Conservation (phyloP, 2,113 vertebrate species). For the Myrmecophaga tridactyla region DNA sequence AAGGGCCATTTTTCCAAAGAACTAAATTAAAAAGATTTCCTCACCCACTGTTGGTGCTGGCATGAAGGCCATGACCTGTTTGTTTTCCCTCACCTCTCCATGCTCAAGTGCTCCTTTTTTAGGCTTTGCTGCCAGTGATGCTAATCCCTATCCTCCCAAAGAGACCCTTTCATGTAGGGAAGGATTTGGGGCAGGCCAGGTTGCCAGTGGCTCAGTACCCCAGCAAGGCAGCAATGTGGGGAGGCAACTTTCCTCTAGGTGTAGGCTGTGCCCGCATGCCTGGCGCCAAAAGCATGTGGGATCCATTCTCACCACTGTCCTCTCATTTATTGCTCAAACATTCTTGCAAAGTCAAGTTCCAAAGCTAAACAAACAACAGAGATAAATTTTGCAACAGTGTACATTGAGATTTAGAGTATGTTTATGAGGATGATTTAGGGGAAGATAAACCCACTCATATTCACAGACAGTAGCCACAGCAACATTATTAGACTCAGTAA, state of each 20-base stretch:
- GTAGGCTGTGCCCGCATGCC: neutral
- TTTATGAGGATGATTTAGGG: neutral
- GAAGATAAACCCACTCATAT: neutral
- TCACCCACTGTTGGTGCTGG: neutral
- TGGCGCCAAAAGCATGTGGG: conserved; percentile 9
- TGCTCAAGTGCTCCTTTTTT: neutral
- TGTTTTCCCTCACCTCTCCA: neutral
- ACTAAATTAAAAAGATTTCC: neutral
- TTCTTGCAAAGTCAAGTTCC: conserved; percentile 57
- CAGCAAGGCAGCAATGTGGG: neutral
- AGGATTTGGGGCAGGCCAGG: neutral
- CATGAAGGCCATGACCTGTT: neutral
- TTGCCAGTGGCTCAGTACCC: neutral
- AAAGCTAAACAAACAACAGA: conserved; percentile 45
- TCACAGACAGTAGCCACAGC: neutral
- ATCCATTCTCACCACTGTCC: neutral
- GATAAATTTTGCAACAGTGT: neutral
- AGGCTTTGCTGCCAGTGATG: neutral
- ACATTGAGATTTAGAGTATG: neutral
- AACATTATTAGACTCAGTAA: neutral
- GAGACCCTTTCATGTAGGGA: neutral
- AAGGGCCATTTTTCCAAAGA: neutral
- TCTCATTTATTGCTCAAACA: neutral
- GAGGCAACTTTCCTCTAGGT: neutral
- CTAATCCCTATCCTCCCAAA: neutral